Percentiles rank a stretch among this genome's conserved stretches.
phyloP scores from a whole-genome alignment of 2,113 vertebrate species.

The Rhadina sibilatrix region DNA sequence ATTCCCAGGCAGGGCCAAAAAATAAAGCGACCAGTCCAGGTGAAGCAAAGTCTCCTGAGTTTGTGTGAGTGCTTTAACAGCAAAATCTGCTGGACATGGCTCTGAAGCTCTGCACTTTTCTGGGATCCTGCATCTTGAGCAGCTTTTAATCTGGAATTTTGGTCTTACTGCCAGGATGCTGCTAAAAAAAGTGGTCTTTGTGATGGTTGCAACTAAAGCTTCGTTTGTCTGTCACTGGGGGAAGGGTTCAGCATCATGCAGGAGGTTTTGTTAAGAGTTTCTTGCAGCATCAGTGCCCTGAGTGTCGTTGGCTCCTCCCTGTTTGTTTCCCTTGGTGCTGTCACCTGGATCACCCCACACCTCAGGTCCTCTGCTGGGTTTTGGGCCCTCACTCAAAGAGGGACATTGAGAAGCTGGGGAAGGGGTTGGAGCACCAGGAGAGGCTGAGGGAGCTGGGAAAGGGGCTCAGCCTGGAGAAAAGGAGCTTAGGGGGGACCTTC shows the following conservation, averaged over 20 bases:
- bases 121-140: not conserved
- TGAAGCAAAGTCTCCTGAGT: not conserved
- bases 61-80: not conserved
- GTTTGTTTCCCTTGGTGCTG: not conserved
- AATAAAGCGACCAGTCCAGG: accelerated
- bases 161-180: not conserved
- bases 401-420: not conserved
- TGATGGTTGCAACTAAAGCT: not conserved
- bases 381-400: not conserved
- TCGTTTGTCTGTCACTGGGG: not conserved
- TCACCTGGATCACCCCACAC: not conserved
- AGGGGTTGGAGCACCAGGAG: accelerated
- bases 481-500: not conserved
- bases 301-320: not conserved
- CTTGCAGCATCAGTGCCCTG: not conserved
- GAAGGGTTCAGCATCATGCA: not conserved
- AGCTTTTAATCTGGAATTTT: not conserved
- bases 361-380: accelerated
- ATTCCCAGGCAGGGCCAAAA: not conserved
- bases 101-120: not conserved
- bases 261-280: not conserved
- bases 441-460: not conserved
- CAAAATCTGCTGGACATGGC: not conserved
- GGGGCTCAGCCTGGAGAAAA: not conserved
- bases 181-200: not conserved